Conservation (phyloP, 2,113 vertebrate genomes). For the Pica pica region DNA sequence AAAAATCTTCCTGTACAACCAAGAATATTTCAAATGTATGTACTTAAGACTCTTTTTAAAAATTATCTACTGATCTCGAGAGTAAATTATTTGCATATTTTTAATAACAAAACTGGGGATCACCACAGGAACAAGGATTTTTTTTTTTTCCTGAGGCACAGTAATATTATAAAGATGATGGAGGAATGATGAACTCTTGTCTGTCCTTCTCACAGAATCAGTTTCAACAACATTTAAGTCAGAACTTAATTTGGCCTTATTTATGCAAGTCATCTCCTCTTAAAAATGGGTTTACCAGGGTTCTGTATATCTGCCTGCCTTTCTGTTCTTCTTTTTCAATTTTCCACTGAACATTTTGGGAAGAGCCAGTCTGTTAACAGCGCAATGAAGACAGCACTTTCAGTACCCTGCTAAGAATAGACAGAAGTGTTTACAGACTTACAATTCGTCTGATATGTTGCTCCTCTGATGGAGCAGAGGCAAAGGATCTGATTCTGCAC, state of each 20-base stretch:
- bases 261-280: background rate
- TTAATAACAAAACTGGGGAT: background rate
- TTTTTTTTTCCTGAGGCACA: background rate
- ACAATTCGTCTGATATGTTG: background rate
- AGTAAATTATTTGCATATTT: background rate
- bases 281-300: background rate
- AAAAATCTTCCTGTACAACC: background rate
- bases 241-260: background rate
- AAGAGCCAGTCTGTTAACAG: background rate
- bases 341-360: background rate
- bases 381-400: background rate
- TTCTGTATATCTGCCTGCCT: background rate
- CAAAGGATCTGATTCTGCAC: background rate
- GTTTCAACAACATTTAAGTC: background rate
- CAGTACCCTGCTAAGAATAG: background rate
- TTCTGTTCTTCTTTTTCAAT: background rate
- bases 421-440: background rate
- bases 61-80: background rate
- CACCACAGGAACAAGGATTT: background rate
- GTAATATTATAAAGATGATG: background rate
- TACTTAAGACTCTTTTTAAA: background rate
- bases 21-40: background rate
- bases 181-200: background rate
- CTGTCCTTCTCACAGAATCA: background rate
- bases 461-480: background rate